Conservation (phyloP, 2,113 vertebrate species). For the Gavialis gangeticus region DNA sequence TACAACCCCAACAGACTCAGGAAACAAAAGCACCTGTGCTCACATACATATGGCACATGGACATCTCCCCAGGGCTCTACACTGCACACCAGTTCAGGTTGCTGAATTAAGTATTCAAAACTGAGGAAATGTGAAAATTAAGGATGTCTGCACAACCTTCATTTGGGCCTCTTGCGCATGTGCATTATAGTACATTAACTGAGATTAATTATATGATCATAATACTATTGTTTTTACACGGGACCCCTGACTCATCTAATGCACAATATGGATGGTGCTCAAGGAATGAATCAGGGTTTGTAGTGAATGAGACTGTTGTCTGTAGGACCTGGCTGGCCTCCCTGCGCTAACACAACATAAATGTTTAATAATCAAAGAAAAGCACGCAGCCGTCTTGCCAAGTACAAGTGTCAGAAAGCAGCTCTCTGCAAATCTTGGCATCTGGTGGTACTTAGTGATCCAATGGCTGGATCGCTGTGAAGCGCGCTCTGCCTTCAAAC, state of each 20-base stretch:
- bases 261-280: constrained; percentile 13
- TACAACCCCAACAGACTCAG: accelerated
- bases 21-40: background rate
- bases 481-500: background rate
- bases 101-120: background rate
- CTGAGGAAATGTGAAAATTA: background rate
- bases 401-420: constrained; percentile 46
- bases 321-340: constrained; percentile 42
- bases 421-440: constrained; percentile 42
- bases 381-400: constrained; percentile 47
- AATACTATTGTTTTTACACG: background rate
- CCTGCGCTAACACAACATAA: constrained; percentile 57
- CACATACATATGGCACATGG: background rate
- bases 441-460: constrained; percentile 58
- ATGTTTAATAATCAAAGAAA: constrained; percentile 57
- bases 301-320: constrained; percentile 51
- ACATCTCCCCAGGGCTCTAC: background rate
- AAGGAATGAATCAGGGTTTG: constrained; percentile 17
- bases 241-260: constrained; percentile 5
- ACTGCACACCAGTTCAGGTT: background rate
- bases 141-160: background rate
- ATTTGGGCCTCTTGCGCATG: background rate
- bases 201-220: background rate
- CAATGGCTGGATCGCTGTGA: background rate
- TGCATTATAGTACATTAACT: background rate